Percentiles rank a stretch among this genome's conserved stretches.
Conservation (phyloP, 1,140 invertebrate genomes). For the Atta cephalotes region DNA sequence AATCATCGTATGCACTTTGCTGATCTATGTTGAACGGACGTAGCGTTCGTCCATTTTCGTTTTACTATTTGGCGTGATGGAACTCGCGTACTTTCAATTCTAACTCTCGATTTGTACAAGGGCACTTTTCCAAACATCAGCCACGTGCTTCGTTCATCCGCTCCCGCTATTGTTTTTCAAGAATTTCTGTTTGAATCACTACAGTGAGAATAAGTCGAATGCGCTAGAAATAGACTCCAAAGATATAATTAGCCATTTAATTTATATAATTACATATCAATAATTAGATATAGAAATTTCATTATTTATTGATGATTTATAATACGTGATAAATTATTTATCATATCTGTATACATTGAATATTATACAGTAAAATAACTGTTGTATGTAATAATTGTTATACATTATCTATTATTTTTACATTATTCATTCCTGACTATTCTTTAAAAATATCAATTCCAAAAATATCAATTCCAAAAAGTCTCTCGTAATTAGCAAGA, state of each 20-base stretch:
- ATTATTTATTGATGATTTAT: conserved; percentile 13
- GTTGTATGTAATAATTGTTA: neutral
- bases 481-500: neutral
- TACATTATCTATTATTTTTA: neutral
- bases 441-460: neutral
- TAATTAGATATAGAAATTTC: neutral
- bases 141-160: conserved; percentile 68
- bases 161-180: conserved; percentile 49
- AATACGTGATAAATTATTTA: neutral
- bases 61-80: conserved; percentile 33
- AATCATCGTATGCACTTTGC: conserved; percentile 62
- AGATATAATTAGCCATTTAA: neutral
- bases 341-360: neutral
- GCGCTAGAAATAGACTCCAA: neutral
- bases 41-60: conserved; percentile 52
- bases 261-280: neutral
- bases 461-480: neutral
- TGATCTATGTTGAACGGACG: conserved; percentile 34
- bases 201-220: conserved; percentile 1
- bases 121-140: conserved; percentile 57
- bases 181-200: conserved; percentile 28
- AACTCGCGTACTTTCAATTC: conserved; percentile 26
- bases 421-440: neutral
- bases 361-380: neutral
- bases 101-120: conserved; percentile 20